These are phyloP conservation scores for Gorsachius goisagi DNA, from an alignment of 2,113 vertebrate species.

Conservation along the genomic window DNA sequence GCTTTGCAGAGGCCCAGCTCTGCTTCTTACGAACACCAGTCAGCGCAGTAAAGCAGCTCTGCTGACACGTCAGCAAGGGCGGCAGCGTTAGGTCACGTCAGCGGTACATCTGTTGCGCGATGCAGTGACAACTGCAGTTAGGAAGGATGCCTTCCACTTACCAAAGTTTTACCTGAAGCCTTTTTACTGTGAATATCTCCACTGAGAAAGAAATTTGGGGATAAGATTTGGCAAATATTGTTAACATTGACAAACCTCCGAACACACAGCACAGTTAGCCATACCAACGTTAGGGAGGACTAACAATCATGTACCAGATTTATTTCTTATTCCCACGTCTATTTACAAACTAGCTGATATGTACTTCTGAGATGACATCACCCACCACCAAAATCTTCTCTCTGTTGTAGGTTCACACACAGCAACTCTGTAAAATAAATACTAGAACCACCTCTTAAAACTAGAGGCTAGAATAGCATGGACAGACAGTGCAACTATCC, in stretches of 20 bases:
- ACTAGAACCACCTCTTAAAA: not conserved
- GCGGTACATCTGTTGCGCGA: not conserved
- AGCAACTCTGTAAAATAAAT: not conserved
- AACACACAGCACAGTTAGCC: not conserved
- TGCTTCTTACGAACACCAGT: not conserved
- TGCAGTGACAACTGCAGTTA: not conserved
- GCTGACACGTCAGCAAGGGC: not conserved
- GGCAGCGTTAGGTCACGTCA: not conserved
- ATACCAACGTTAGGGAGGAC: not conserved
- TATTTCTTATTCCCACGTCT: not conserved
- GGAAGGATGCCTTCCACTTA: not conserved
- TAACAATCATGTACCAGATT: not conserved
- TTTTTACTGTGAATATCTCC: not conserved
- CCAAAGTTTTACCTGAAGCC: not conserved
- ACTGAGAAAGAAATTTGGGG: not conserved
- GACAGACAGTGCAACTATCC: not conserved
- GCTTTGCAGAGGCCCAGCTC: not conserved
- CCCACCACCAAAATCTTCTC: not conserved
- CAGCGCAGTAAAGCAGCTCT: not conserved
- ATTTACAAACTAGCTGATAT: not conserved
- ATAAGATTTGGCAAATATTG: not conserved
- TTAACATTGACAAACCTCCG: not conserved
- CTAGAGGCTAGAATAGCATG: not conserved
- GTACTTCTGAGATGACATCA: not conserved
- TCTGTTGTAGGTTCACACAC: not conserved